Evolutionary conservation across 2,888 invertebrate genomes (phyloP), one percentile per base, ranked within the genome.

Genomic region (Hymenopus coronatus): DNA sequence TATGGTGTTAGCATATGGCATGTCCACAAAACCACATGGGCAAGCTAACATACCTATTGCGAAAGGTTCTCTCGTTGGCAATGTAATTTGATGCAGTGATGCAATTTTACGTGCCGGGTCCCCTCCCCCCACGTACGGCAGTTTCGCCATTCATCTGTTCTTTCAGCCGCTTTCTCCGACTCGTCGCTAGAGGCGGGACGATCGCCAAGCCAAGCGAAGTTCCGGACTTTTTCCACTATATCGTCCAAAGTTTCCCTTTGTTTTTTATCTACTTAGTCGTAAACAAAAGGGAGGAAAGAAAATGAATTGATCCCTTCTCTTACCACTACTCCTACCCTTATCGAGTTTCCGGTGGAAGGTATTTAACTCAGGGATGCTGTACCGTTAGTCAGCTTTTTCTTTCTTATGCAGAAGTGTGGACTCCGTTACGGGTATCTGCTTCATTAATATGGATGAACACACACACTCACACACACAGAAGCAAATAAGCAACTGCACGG

Each of bases 61-160:
- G 54, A 70, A 15, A 70, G 8, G 54, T 40, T 70, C 54, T 70
- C 54, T 70, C 54, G 40, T 70, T 70, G 54, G 20, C 54, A 70
- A 70, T 20, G 54, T 86, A 86, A 86, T 86, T 86, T 86, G 86
- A 86, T 86, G 81, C 70, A 86, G 70, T 86, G 87, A 87, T 87
- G 87, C 82, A 87, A 87, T 54, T 33, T 9, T 82, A 33, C 82
- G 82, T 81, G 82, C 87, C 25, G 27, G 81, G 30, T 87, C 54
- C 82, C 85, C 85, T 46, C 85, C 28, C 83, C n/a, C 46, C n/a
- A 12, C 84, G 25, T 20, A 30, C 9, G 20, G 33, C 40, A 14
- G n/a, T 40, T 85, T 84, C 84, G 46, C 84, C 88, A 84, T 87
- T 87, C 87, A 87, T 87, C 54, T 85, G 85, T n/a, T 86, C 70